Evolutionary conservation across 2,113 vertebrate species (phyloP).

Genomic region (Orcinus orca): DNA sequence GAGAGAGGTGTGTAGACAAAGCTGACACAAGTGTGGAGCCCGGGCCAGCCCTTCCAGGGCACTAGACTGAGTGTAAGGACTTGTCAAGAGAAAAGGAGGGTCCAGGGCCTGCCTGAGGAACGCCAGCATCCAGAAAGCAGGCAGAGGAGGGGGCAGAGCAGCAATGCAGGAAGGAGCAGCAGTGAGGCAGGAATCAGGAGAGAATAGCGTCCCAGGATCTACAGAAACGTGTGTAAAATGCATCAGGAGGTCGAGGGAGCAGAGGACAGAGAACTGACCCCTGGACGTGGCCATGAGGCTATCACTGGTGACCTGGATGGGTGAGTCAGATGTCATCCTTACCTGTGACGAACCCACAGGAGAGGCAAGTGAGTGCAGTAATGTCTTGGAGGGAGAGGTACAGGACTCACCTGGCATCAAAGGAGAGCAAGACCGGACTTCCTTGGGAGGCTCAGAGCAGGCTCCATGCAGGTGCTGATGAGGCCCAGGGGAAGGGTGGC

Average conservation of each 20-base stretch:
- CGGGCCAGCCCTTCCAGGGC: neutral
- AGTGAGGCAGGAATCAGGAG: neutral
- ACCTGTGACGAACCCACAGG: neutral
- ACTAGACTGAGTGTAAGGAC: neutral
- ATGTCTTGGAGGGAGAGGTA: neutral
- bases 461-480: neutral
- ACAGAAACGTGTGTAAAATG: neutral
- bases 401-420: neutral
- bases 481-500: neutral
- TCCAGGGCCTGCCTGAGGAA: neutral
- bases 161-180: neutral
- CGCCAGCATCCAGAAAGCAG: neutral
- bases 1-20: neutral
- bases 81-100: neutral
- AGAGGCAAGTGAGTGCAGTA: neutral
- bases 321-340: neutral
- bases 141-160: neutral
- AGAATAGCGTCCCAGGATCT: fast-evolving
- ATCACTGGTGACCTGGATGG: neutral
- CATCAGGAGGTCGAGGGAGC: neutral
- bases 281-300: neutral
- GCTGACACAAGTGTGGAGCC: neutral
- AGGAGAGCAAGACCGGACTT: neutral
- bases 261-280: neutral
- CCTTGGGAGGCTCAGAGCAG: neutral